Base-by-base conservation (phyloP, 2,113 vertebrate genomes). In the Psilopsiagon aurifrons region DNA sequence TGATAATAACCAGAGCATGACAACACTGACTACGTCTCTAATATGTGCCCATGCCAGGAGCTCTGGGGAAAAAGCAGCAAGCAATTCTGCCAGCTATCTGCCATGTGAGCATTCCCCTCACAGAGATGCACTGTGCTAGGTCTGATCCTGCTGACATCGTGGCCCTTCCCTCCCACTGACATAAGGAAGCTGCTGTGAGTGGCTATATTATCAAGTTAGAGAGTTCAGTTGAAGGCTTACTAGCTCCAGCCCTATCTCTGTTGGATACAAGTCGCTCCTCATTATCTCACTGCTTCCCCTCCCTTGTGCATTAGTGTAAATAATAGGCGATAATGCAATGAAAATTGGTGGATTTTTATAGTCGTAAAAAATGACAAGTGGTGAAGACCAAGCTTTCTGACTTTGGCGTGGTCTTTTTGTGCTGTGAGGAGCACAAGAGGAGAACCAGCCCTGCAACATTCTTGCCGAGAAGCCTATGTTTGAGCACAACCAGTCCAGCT, bases 1-100 rank as follows among this genome's bases (percentile, higher is more conserved):
- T 85, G 83, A 88, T 91, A 73, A 91, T 85, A 89, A 92, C 62
- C 90, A 92, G 90, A 96, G 95, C 90, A 73, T 88, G 92, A 84
- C 66, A 76, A 43, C 41, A 12, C 68, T 55, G 60, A 70, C 64
- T 68, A 10, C 39, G 57, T 81, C 69, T 82, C 66, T 23, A 39
- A n/a, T 27, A 78, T 0, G 0, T 52, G 43, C 14, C 77, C 29
- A 1, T 31, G 79, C 55, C 57, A 43, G 64, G 44, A 83, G 82
- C 64, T 90, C 44, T 54, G 64, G n/a, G 57, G 55, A 13, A 12
- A 82, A 74, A 59, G 51, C 60, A 68, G 43, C n/a, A 51, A 76
- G 62, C 35, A 64, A 19, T 52, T 84, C 66, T 88, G 83, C 46
- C 78, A 90, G 71, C 41, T 74, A 1, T 52, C 54, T 88, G 76